A percentile compares a stretch with the other conserved stretches of the same genome.
phyloP scores from a whole-genome alignment of 2,888 invertebrate genomes.

The Stratiomys singularior region DNA sequence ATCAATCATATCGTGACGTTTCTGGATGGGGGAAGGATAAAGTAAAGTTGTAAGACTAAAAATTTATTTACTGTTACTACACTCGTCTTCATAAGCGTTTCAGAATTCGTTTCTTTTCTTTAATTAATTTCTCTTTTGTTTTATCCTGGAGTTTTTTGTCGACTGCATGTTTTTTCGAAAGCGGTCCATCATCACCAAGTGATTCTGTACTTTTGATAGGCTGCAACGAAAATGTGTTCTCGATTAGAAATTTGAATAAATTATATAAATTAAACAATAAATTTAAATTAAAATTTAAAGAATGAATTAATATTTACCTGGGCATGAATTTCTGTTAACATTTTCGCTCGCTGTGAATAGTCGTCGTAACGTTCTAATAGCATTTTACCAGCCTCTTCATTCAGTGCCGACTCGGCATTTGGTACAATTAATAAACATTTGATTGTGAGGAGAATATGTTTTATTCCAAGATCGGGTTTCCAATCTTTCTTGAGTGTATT shows the following conservation, averaged over 20 bases:
- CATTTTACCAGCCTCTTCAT: conserved; percentile 96
- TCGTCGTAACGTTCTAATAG: conserved; percentile 92
- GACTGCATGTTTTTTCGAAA: conserved; percentile 86
- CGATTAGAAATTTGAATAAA: too few relatives aligned
- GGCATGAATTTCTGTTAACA: conserved; percentile 93
- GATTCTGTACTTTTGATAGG: conserved; percentile 66
- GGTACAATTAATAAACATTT: conserved; percentile 96
- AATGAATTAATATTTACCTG: conserved; percentile 66
- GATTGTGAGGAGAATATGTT: conserved; percentile 91
- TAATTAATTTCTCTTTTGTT: conserved; percentile 74
- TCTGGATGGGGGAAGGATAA: background rate
- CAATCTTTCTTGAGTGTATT: conserved; percentile 96
- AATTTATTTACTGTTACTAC: conserved; percentile 30
- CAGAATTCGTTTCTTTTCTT: conserved; percentile 86
- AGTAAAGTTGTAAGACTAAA: conserved; percentile 9
- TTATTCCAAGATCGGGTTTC: conserved; percentile 94
- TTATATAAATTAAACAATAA: background rate
- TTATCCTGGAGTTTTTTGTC: conserved; percentile 81
- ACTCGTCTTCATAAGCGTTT: conserved; percentile 79
- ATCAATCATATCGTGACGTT: background rate
- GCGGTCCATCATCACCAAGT: conserved; percentile 72
- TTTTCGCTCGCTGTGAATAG: conserved; percentile 87
- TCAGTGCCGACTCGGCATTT: conserved; percentile 96
- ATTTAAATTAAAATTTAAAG: background rate
- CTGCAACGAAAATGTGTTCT: conserved; percentile 60